These are phyloP conservation scores for Epinotia nisella DNA, from an alignment of 2,888 invertebrate species.

Conservation along the genomic window DNA sequence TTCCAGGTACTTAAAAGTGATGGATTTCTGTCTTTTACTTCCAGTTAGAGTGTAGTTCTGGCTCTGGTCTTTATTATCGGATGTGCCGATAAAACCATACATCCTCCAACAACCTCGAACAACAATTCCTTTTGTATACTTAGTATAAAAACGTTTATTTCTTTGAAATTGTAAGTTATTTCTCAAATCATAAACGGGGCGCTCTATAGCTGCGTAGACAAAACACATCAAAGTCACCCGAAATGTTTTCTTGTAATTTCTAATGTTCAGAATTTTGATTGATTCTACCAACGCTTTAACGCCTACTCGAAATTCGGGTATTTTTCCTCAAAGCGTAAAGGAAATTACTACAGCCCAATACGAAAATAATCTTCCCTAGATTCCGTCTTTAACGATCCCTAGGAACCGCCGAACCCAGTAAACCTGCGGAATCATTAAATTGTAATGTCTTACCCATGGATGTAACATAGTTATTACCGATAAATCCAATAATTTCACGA, in stretches of 20 bases:
- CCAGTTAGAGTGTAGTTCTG: not conserved
- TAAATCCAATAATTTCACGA: constrained; percentile 44
- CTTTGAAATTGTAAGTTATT: not conserved
- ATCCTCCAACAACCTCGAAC: not conserved
- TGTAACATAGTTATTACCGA: constrained; percentile 39
- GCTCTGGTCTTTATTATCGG: not conserved
- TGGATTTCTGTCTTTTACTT: too few species aligned
- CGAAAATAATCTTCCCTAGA: constrained; percentile 31
- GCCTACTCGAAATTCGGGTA: constrained; percentile 20
- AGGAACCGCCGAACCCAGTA: constrained; percentile 35
- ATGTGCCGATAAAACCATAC: not conserved
- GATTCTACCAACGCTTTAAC: constrained; percentile 22
- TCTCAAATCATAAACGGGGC: not conserved
- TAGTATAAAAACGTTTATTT: not conserved
- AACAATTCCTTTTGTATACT: not conserved
- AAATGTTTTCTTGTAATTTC: constrained; percentile 1
- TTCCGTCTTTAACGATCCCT: constrained; percentile 35
- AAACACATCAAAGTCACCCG: constrained; percentile 12
- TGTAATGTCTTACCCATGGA: constrained; percentile 40
- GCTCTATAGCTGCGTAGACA: not conserved
- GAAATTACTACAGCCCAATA: constrained; percentile 14
- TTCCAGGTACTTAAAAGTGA: too few species aligned
- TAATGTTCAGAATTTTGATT: constrained; percentile 3
- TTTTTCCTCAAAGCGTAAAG: constrained; percentile 12
- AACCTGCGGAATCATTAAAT: constrained; percentile 43